A percentile compares a stretch with the other conserved stretches of the same genome.
Evolutionary conservation across 1,140 invertebrate genomes (phyloP).

Genomic region (Popillia japonica): DNA sequence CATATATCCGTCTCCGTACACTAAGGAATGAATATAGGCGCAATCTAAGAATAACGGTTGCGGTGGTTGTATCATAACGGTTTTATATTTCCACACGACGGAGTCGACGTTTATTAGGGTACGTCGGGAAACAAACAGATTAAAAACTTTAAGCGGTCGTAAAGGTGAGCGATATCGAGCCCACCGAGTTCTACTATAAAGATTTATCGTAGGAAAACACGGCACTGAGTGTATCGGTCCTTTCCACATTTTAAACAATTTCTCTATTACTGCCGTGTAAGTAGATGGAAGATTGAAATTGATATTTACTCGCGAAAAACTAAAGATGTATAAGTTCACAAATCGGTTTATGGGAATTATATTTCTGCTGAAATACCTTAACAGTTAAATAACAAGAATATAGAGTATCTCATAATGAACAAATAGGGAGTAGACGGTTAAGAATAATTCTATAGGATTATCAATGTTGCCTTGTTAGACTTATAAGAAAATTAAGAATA

Average conservation of each 20-base stretch:
- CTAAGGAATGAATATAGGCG: neutral
- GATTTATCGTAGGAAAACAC: slow-evolving; percentile 16
- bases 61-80: slow-evolving; percentile 9
- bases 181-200: neutral
- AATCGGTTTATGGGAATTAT: too few relatives aligned
- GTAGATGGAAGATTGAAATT: too few relatives aligned
- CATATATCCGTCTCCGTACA: neutral
- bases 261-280: neutral
- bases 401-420: too few relatives aligned
- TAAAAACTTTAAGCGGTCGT: slow-evolving; percentile 25
- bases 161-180: slow-evolving; percentile 18
- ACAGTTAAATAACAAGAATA: too few relatives aligned
- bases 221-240: neutral
- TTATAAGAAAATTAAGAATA: too few relatives aligned
- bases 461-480: too few relatives aligned
- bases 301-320: too few relatives aligned
- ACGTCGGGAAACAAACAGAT: slow-evolving; percentile 17
- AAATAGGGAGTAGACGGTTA: too few relatives aligned
- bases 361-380: too few relatives aligned
- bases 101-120: slow-evolving; percentile 15
- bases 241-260: slow-evolving; percentile 26
- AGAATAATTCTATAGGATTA: too few relatives aligned
- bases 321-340: too few relatives aligned
- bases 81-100: slow-evolving; percentile 7
- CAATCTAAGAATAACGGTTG: neutral